A percentile compares a stretch with the other conserved stretches of the same genome.
phyloP scores from a whole-genome alignment of 2,888 invertebrate genomes.

The Spilosoma lubricipeda region DNA sequence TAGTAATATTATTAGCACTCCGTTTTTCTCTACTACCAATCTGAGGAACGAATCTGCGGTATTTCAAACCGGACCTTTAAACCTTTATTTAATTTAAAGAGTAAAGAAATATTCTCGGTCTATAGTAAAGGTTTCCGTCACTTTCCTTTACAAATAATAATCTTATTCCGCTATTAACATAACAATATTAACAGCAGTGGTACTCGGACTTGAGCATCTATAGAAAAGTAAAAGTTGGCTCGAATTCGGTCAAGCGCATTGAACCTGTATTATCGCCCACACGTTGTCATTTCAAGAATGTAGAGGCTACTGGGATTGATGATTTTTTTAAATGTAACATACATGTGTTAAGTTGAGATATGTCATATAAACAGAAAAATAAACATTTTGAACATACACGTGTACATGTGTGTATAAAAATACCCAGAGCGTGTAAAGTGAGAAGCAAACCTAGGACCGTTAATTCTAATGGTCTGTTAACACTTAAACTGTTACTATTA shows the following conservation, averaged over 20 bases:
- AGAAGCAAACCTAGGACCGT: not conserved
- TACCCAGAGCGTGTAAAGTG: not conserved
- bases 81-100: not conserved
- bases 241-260: constrained; percentile 55
- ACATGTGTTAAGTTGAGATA: too few relatives aligned
- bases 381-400: too few relatives aligned
- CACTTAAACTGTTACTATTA: too few relatives aligned
- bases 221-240: constrained; percentile 55
- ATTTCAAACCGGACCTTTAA: too few relatives aligned
- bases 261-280: constrained; percentile 48
- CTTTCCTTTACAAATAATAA: not conserved
- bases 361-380: too few relatives aligned
- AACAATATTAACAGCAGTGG: constrained; percentile 11
- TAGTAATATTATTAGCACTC: too few relatives aligned
- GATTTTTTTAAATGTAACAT: constrained; percentile 7
- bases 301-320: constrained; percentile 7
- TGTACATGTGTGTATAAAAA: not conserved
- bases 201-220: constrained; percentile 40
- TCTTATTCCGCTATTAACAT: constrained; percentile 21
- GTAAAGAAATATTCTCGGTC: not conserved
- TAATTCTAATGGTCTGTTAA: too few relatives aligned
- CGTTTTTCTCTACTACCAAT: too few relatives aligned
- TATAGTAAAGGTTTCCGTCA: not conserved
- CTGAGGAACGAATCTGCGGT: too few relatives aligned
- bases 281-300: constrained; percentile 27